Evolutionary conservation across 1,140 invertebrate species (phyloP).

Genomic region (Tetramorium simillimum): DNA sequence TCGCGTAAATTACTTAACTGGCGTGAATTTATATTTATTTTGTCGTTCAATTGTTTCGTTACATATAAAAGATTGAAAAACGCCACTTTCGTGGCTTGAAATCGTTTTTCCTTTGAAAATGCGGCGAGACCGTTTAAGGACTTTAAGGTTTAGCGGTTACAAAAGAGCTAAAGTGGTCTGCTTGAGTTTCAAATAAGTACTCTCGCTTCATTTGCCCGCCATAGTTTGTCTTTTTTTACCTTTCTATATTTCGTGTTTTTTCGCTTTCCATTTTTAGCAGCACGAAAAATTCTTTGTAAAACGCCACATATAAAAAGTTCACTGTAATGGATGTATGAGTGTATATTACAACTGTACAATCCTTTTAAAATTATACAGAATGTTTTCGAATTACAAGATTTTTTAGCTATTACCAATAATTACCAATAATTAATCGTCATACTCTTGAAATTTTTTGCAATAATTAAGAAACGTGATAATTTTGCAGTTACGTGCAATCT

Average conservation of each 20-base stretch:
- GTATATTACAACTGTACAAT: not conserved
- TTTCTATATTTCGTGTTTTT: slow-evolving; percentile 32
- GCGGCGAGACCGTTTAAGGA: slow-evolving; percentile 45
- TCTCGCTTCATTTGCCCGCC: slow-evolving; percentile 15
- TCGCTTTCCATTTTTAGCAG: not conserved
- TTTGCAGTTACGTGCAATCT: not conserved
- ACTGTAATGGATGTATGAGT: not conserved
- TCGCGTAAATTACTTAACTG: not conserved
- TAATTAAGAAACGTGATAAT: not conserved
- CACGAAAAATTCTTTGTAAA: slow-evolving; percentile 13
- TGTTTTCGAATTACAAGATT: not conserved
- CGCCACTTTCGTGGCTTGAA: not conserved
- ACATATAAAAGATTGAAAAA: not conserved
- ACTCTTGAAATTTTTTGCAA: not conserved
- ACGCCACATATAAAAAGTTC: slow-evolving; percentile 10
- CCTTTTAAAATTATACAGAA: not conserved
- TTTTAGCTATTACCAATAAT: not conserved
- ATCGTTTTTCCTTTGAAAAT: slow-evolving; percentile 27
- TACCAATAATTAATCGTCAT: not conserved
- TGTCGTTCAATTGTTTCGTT: not conserved
- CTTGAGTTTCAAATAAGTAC: slow-evolving; percentile 58
- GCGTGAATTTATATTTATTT: not conserved
- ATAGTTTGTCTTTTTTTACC: slow-evolving; percentile 10
- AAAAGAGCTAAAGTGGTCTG: slow-evolving; percentile 40
- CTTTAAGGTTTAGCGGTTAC: slow-evolving; percentile 47